Base-by-base conservation (phyloP, 2,797 vertebrate genomes). In the Gadopsis marmoratus region DNA sequence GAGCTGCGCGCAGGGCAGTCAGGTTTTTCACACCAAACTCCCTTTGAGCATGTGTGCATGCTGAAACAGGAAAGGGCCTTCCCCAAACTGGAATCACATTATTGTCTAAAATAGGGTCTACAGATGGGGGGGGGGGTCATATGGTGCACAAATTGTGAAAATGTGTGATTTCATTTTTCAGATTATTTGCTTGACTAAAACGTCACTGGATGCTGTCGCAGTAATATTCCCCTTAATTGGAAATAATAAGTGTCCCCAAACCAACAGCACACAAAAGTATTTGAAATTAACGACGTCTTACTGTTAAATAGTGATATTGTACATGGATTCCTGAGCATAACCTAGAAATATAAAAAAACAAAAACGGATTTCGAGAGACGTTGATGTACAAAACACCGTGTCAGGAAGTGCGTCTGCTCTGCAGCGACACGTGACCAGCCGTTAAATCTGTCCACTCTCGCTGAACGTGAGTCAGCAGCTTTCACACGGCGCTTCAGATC, bases 401-500 rank as follows among this genome's bases (percentile, higher is more conserved):
- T 26, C 26, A 26, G n/a, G n/a, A n/a, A n/a, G 26, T 26, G 26
- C 26, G 2, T 26, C 26, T 1, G 2, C 26, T 26, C 26, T 26
- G 26, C 26, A 26, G 26, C 26, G 26, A 26, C 26, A 26, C 26
- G 26, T 26, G 26, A 26, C 26, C 26, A 26, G 26, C 26, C 26
- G 26, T 26, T 62, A 13, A 79, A 54, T 68, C 53, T 21, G 13
- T n/a, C 4, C 6, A 7, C 59, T 55, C 8, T 56, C 39, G 9
- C 31, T 55, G 9, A 84, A 51, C 76, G 71, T 82, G 86, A 87
- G 4, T 76, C 73, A 64, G 76, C 85, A 56, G 13, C 4, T 74
- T 77, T 11, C 12, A 3, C 47, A 8, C n/a, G 7, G 17, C 8
- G 1, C 37, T 43, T 26, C 12, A 55, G 16, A 23, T 3, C 3